Percentiles rank a stretch among this genome's conserved stretches.
Evolutionary conservation across 2,797 vertebrate species (phyloP).

Genomic region (Antrozous pallidus): DNA sequence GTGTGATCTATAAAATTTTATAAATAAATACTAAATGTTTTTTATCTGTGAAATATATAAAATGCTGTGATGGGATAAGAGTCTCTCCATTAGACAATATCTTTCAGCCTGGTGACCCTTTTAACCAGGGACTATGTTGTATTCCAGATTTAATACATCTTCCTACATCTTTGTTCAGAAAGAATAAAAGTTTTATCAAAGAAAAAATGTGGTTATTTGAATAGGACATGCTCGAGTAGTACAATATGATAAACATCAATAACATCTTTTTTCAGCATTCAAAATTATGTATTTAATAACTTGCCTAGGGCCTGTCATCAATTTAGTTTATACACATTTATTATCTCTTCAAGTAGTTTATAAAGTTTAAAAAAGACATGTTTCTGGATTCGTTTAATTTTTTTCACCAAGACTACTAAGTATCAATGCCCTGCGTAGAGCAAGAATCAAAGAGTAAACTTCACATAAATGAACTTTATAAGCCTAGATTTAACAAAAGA

Average conservation of each 20-base stretch:
- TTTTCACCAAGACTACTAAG: background rate
- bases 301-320: background rate
- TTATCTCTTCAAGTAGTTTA: background rate
- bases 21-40: background rate
- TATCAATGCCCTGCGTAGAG: background rate
- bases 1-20: background rate
- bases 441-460: background rate
- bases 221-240: background rate
- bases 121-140: background rate
- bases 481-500: background rate
- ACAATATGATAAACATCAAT: background rate
- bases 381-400: background rate
- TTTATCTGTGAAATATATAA: constrained; percentile 31
- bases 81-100: background rate
- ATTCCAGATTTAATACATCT: background rate
- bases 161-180: background rate
- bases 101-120: background rate
- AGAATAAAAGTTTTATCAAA: background rate
- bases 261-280: background rate
- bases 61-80: background rate
- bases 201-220: background rate
- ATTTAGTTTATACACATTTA: background rate
- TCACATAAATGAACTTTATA: background rate
- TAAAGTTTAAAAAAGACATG: background rate
- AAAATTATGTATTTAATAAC: background rate